phyloP scores from a whole-genome alignment of 2,113 vertebrate genomes.

The Xenopus borealis region DNA sequence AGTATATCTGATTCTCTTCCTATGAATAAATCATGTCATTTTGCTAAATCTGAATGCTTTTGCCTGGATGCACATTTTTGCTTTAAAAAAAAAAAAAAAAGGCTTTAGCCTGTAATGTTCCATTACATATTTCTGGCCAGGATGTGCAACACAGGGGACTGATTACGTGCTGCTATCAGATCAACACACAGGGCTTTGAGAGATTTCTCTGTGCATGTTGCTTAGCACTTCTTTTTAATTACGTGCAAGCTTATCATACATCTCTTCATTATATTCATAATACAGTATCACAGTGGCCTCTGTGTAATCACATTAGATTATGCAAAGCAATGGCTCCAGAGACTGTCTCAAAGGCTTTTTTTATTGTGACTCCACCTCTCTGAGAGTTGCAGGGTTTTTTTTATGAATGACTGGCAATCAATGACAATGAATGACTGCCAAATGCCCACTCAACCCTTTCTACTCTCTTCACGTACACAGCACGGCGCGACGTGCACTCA shows the following conservation, averaged over 20 bases:
- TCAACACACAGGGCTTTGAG: not conserved
- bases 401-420: conserved; percentile 76
- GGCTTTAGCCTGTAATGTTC: not conserved
- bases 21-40: not conserved
- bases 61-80: not conserved
- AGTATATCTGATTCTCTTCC: not conserved
- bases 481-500: conserved; percentile 54
- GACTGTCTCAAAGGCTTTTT: conserved; percentile 53
- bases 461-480: conserved; percentile 55
- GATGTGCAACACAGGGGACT: not conserved
- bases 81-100: not conserved
- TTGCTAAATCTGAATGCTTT: not conserved
- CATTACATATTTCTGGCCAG: not conserved
- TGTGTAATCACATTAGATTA: conserved; percentile 56
- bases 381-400: conserved; percentile 52
- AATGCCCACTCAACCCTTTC: conserved; percentile 71
- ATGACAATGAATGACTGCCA: conserved; percentile 67
- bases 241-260: conserved; percentile 52
- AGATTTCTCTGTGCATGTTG: conserved; percentile 21
- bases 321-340: conserved; percentile 56
- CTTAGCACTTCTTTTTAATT: conserved; percentile 46
- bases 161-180: not conserved
- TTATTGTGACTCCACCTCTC: conserved; percentile 59
- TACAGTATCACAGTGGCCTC: conserved; percentile 48
- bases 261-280: conserved; percentile 50